Conservation (phyloP, 2,113 vertebrate genomes). For the Arenaria interpres region DNA sequence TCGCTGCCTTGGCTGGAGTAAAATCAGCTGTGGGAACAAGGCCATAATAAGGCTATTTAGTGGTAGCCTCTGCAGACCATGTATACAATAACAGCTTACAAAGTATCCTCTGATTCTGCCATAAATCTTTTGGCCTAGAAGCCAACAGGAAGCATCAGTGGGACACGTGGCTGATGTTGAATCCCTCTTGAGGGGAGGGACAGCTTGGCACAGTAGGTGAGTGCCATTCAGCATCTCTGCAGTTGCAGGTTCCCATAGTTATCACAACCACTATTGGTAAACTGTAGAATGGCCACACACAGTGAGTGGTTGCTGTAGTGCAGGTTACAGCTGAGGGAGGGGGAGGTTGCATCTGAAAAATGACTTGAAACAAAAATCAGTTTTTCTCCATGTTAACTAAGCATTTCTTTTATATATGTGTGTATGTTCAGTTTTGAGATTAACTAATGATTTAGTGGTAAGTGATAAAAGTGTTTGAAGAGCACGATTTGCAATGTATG, state of each 20-base stretch:
- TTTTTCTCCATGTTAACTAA: neutral
- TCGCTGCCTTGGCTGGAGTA: neutral
- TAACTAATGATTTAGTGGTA: neutral
- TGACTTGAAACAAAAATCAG: neutral
- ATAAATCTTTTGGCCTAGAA: neutral
- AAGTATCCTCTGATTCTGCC: neutral
- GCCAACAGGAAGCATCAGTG: neutral
- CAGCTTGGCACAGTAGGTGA: neutral
- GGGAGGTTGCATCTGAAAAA: neutral
- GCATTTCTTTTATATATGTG: neutral
- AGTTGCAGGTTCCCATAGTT: neutral
- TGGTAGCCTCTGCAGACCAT: neutral
- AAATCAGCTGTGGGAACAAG: neutral
- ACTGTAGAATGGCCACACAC: neutral
- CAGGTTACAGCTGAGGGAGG: neutral
- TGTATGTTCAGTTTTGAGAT: neutral
- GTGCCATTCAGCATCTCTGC: neutral
- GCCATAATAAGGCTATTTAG: neutral
- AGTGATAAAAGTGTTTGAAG: neutral
- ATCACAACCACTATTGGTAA: neutral
- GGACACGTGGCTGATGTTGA: neutral
- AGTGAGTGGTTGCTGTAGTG: neutral
- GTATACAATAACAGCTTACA: neutral
- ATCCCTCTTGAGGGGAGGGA: neutral
- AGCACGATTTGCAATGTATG: neutral